These are phyloP conservation scores for Metaphire vulgaris DNA, from an alignment of 1,140 invertebrate genomes.

Conservation along the genomic window DNA sequence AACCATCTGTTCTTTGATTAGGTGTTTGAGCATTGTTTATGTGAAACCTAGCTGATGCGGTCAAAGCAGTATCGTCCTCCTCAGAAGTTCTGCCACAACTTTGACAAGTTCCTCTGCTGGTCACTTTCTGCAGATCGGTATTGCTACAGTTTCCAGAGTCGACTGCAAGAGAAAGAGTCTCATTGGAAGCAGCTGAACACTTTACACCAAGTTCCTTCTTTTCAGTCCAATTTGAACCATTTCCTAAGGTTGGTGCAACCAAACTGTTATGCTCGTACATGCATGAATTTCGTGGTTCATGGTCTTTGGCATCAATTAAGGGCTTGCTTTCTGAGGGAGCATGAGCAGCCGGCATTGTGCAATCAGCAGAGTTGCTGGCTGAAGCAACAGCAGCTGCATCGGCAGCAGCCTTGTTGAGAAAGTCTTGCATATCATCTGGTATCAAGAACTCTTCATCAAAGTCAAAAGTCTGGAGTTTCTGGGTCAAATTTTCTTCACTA, in stretches of 20 bases:
- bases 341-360: not conserved
- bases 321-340: not conserved
- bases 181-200: not conserved
- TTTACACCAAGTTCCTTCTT: not conserved
- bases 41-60: no score
- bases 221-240: not conserved
- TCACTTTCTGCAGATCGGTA: not conserved
- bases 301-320: not conserved
- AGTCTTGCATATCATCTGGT: conserved; percentile 91
- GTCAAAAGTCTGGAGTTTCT: conserved; percentile 62
- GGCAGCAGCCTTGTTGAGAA: conserved; percentile 67
- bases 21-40: no score
- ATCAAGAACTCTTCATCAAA: conserved; percentile 70
- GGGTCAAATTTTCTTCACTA: conserved; percentile 67
- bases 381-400: not conserved
- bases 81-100: no score
- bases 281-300: not conserved
- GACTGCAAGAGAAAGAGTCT: not conserved
- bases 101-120: no score
- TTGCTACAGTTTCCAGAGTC: not conserved
- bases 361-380: not conserved
- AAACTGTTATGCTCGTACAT: not conserved
- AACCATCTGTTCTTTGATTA: no score
- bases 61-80: no score
- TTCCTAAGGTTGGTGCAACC: not conserved